phyloP scores from a whole-genome alignment of 1,140 invertebrate species.

The Cylas formicarius region DNA sequence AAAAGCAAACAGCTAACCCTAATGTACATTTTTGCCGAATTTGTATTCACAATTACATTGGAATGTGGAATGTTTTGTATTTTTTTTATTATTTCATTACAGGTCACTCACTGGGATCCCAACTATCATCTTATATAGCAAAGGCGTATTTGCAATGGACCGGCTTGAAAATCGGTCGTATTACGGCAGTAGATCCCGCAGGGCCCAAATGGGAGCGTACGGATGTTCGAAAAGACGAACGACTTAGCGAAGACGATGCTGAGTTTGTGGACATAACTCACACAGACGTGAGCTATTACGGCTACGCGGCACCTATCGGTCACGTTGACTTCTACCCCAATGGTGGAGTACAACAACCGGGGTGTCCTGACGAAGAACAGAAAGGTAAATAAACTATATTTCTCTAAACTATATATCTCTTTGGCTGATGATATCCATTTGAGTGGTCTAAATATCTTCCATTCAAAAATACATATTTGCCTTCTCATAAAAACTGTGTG shows the following conservation, averaged over 20 bases:
- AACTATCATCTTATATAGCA: conserved; percentile 65
- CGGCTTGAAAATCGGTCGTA: conserved; percentile 41
- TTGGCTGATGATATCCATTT: too few species aligned
- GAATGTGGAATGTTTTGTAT: too few species aligned
- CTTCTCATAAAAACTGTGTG: too few species aligned
- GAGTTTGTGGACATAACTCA: conserved; percentile 86
- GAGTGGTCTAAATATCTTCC: too few species aligned
- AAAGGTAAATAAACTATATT: too few species aligned
- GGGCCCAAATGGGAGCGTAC: conserved; percentile 54
- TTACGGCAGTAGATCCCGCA: conserved; percentile 59
- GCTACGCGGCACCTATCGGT: conserved; percentile 13
- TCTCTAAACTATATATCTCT: too few species aligned
- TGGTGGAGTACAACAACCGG: conserved; percentile 15
- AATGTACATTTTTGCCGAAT: too few species aligned
- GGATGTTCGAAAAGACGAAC: conserved; percentile 46
- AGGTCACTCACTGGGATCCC: conserved; percentile 69
- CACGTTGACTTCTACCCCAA: conserved; percentile 21
- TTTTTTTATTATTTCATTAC: too few species aligned
- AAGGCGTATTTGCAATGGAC: conserved; percentile 37
- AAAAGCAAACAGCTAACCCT: too few species aligned
- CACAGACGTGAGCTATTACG: conserved; percentile 46
- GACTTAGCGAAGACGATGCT: conserved; percentile 70
- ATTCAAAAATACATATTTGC: too few species aligned
- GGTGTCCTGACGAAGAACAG: too few species aligned
- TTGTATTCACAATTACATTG: too few species aligned